Evolutionary conservation across 2,888 invertebrate species (phyloP), one percentile per base, ranked within the genome.

Genomic region (Sympetrum striolatum): DNA sequence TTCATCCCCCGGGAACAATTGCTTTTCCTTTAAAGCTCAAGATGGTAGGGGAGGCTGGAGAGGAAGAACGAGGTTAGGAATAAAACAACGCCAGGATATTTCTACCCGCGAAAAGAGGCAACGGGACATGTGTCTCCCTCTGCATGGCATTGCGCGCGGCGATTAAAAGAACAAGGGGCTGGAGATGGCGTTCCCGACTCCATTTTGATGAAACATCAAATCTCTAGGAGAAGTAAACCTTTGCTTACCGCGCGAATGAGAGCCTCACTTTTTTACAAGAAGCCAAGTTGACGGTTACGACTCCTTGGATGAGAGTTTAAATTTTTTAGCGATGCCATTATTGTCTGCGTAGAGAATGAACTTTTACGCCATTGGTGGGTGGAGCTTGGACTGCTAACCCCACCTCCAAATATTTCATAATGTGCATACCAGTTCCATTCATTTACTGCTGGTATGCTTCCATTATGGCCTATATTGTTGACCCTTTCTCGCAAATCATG

Each of bases 111-210:
- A 86, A 60, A 60, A 37, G 39, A 31, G 64, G 60, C 60, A 35
- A 73, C 58, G 37, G 37, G 22, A 86, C 60, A 64, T 22, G 53
- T 58, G 35, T 86, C 60, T 86, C 64, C 39, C 60, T 35, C n/a
- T n/a, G 37, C 14, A 35, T 39, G 60, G 60, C 37, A 37, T 86
- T 64, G 60, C 86, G 64, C 60, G 58, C 58, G 60, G 60, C 60
- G 86, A 86, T 86, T 86, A 86, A 86, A 86, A 86, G 86, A 64
- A 86, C 86, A 86, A 86, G 86, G 58, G 58, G 22, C 58, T 4
- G 53, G 25, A n/a, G 37, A 37, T 37, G 86, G n/a, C 37, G 86
- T 60, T 86, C 22, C 60, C n/a, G 31, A 35, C 37, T 86, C 37
- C 37, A 58, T 64, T 35, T 73, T 31, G 31, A 73, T 12, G 14